Conservation (phyloP, 2,888 invertebrate genomes). For the Nasonovia ribisnigri region DNA sequence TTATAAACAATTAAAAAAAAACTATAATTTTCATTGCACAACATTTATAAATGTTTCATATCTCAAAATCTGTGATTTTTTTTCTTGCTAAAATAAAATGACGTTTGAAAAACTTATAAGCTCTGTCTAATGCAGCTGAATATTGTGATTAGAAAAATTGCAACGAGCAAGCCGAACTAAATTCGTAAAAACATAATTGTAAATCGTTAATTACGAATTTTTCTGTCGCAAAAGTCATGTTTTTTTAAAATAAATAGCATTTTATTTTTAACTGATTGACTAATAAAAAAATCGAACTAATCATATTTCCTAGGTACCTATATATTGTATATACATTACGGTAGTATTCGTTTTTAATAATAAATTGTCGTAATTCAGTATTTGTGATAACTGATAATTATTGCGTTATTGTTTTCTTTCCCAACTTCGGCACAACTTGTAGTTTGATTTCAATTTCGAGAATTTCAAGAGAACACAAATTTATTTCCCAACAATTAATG, state of each 20-base stretch:
- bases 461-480: background rate
- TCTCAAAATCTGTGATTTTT: background rate
- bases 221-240: background rate
- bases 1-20: background rate
- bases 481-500: conserved; percentile 16
- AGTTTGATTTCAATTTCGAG: background rate
- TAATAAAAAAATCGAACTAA: background rate
- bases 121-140: background rate
- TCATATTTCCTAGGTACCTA: background rate
- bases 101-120: background rate
- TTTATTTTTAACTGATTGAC: background rate
- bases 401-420: background rate
- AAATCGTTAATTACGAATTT: no score
- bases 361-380: background rate
- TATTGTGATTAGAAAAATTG: background rate
- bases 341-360: background rate
- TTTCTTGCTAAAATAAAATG: background rate
- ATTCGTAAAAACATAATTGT: background rate
- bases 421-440: background rate
- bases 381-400: background rate
- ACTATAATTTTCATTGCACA: background rate
- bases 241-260: background rate
- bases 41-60: background rate
- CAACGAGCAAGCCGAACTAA: background rate
- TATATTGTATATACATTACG: background rate